Evolutionary conservation across 2,888 invertebrate species (phyloP).

Genomic region (Electrophaes corylata): DNA sequence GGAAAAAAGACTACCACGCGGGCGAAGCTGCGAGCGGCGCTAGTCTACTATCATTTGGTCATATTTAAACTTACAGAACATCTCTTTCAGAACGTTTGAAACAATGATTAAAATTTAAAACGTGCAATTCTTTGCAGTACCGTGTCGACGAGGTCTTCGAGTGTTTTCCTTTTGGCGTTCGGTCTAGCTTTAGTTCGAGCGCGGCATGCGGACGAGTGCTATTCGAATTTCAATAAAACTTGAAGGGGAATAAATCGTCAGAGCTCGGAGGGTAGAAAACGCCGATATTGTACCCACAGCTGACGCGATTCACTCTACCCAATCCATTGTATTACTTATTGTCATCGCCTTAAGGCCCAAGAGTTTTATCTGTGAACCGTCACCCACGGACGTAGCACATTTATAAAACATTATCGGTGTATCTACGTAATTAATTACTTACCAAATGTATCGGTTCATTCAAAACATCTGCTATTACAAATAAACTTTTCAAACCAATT

Average conservation of each 20-base stretch:
- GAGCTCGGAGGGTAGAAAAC: slow-evolving; percentile 44
- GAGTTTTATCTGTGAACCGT: background rate
- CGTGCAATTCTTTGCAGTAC: slow-evolving; percentile 21
- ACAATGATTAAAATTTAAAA: slow-evolving; percentile 40
- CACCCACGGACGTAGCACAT: slow-evolving; percentile 1
- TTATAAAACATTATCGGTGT: slow-evolving; percentile 30
- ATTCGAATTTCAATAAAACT: slow-evolving; percentile 76
- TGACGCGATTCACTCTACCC: slow-evolving; percentile 47
- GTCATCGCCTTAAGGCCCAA: slow-evolving; percentile 6
- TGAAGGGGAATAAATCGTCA: slow-evolving; percentile 69
- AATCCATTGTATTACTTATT: slow-evolving; percentile 21
- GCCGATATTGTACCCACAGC: slow-evolving; percentile 60
- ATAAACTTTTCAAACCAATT: slow-evolving; percentile 49
- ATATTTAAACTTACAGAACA: background rate
- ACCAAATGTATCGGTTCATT: slow-evolving; percentile 36
- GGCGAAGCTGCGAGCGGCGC: no score
- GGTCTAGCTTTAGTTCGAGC: slow-evolving; percentile 46
- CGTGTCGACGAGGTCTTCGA: slow-evolving; percentile 38
- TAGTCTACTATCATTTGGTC: background rate
- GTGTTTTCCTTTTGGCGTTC: slow-evolving; percentile 50
- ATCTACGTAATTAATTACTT: slow-evolving; percentile 8
- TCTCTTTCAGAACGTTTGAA: slow-evolving; percentile 7
- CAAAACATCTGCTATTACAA: slow-evolving; percentile 45
- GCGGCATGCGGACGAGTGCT: slow-evolving; percentile 48
- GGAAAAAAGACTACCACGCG: no score